Conservation (phyloP, 2,797 vertebrate genomes). For the Labeo calbasu region DNA sequence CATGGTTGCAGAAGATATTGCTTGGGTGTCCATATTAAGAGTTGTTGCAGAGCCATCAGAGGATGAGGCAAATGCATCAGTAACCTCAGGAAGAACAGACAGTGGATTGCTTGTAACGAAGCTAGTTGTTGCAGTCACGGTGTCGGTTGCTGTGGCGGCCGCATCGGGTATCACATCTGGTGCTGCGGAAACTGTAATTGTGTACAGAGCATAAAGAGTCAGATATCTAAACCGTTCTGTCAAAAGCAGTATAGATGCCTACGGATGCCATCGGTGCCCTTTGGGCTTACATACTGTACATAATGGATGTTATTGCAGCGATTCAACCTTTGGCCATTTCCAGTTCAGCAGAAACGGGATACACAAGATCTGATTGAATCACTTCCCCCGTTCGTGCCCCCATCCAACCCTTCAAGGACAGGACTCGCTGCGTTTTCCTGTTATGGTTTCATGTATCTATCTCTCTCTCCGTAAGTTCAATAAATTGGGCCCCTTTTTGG, state of each 20-base stretch:
- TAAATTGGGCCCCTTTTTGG: conserved; percentile 61
- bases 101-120: conserved; percentile 27
- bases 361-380: conserved; percentile 61
- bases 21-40: conserved; percentile 14
- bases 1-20: conserved; percentile 28
- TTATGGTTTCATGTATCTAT: conserved; percentile 66
- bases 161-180: conserved; percentile 46
- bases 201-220: conserved; percentile 58
- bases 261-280: conserved; percentile 23
- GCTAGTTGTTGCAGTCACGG: conserved; percentile 31
- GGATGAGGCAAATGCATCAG: conserved; percentile 22
- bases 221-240: conserved; percentile 41
- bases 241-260: conserved; percentile 48
- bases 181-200: conserved; percentile 61
- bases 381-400: conserved; percentile 37
- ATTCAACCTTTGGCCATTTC: conserved; percentile 60
- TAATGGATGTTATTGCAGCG: conserved; percentile 55
- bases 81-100: conserved; percentile 33
- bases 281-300: conserved; percentile 41
- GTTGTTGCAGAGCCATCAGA: conserved; percentile 10
- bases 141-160: conserved; percentile 23
- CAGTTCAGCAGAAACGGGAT: conserved; percentile 64
- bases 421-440: conserved; percentile 58
- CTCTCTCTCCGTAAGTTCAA: conserved; percentile 57
- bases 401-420: conserved; percentile 59